A percentile compares a stretch with the other conserved stretches of the same genome.
Evolutionary conservation across 2,888 invertebrate species (phyloP).

Genomic region (Chirona hameri): DNA sequence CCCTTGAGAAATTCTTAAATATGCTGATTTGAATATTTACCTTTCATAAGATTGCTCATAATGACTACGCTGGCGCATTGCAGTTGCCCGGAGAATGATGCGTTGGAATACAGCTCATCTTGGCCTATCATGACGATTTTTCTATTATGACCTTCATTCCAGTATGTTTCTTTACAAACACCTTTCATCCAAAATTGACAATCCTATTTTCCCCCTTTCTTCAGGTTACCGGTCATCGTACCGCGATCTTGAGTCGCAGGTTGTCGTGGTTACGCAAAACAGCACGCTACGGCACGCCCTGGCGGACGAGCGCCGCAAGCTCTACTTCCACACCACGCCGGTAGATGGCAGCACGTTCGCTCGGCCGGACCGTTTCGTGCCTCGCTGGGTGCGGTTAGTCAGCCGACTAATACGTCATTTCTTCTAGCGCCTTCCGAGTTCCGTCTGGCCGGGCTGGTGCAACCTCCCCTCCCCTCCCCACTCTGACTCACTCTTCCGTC

Average conservation of each 20-base stretch:
- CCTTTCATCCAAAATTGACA: no score
- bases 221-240: constrained; percentile 73
- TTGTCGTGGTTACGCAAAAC: constrained; percentile 79
- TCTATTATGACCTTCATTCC: no score
- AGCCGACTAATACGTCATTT: constrained; percentile 71
- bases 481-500: no score
- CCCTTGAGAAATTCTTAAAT: no score
- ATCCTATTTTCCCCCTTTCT: constrained; percentile 35
- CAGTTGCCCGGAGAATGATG: no score
- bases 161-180: no score
- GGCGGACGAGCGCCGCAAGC: constrained; percentile 66
- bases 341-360: constrained; percentile 54
- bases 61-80: no score
- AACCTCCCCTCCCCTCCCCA: no score
- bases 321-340: constrained; percentile 57
- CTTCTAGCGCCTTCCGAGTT: constrained; percentile 54
- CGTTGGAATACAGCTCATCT: no score
- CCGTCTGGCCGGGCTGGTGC: background rate
- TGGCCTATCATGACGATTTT: no score
- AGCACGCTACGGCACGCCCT: constrained; percentile 60
- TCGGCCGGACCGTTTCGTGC: constrained; percentile 63
- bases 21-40: no score
- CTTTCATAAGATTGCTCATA: no score
- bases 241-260: constrained; percentile 89
- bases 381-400: constrained; percentile 73